Conservation (phyloP, 2,797 vertebrate genomes). For the Poeciliopsis paucimaculata region DNA sequence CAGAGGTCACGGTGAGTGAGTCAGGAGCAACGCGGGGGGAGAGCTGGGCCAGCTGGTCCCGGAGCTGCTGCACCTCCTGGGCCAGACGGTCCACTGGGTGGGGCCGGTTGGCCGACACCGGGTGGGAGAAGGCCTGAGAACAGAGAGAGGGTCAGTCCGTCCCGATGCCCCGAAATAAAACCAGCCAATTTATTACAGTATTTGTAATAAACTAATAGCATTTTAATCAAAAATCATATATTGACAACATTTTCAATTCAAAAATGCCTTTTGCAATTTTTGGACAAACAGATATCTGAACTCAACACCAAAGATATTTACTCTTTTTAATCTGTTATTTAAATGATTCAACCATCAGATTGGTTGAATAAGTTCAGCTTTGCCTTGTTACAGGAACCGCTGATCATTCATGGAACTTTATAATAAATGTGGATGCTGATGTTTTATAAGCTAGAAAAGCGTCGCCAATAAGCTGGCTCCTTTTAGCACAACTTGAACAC, state of each 20-base stretch:
- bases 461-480: too few species aligned
- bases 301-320: background rate
- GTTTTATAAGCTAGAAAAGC: too few species aligned
- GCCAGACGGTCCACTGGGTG: constrained; percentile 82
- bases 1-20: constrained; percentile 39
- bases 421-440: background rate
- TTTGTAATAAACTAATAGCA: background rate
- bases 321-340: background rate
- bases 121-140: constrained; percentile 79
- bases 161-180: background rate
- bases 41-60: constrained; percentile 67
- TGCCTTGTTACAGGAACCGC: too few species aligned
- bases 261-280: background rate
- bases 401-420: too few species aligned
- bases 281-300: too few species aligned
- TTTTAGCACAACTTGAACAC: too few species aligned
- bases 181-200: background rate
- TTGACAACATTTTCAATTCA: background rate
- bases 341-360: background rate
- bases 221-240: background rate
- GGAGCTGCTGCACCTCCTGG: constrained; percentile 81
- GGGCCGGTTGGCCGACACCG: constrained; percentile 70
- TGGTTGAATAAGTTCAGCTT: too few species aligned
- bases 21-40: constrained; percentile 49
- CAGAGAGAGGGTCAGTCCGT: background rate